Conservation (phyloP, 2,888 invertebrate species). For the Plebejus melissa region DNA sequence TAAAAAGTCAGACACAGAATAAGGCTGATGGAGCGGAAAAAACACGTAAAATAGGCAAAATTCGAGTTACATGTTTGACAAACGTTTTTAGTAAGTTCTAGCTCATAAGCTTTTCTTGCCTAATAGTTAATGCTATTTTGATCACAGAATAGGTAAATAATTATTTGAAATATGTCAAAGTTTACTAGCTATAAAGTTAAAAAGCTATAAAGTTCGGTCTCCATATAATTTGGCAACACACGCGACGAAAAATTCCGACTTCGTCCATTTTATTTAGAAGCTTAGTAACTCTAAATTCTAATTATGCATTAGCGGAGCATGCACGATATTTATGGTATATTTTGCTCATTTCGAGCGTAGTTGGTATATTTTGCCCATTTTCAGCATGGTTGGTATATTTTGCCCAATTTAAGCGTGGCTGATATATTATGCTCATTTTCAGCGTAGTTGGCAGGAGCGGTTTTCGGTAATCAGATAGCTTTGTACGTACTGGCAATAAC, state of each 20-base stretch:
- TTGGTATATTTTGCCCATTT: constrained; percentile 5
- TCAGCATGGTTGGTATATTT: not conserved
- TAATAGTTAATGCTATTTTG: too few relatives aligned
- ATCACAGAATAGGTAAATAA: not conserved
- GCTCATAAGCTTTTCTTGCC: too few relatives aligned
- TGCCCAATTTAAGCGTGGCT: not conserved
- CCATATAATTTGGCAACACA: not conserved
- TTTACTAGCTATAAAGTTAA: not conserved
- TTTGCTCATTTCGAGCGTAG: not conserved
- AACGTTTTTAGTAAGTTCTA: too few relatives aligned
- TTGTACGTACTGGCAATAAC: not conserved
- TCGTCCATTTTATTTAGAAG: not conserved
- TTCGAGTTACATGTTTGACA: too few relatives aligned
- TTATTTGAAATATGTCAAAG: not conserved
- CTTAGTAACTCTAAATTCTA: not conserved
- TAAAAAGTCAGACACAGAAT: too few relatives aligned
- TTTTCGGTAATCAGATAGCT: constrained; percentile 8
- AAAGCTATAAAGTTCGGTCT: not conserved
- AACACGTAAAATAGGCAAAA: not conserved
- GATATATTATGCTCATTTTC: constrained; percentile 1
- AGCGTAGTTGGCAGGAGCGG: constrained; percentile 9
- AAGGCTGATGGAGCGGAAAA: not conserved
- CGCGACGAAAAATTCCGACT: not conserved
- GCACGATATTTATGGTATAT: not conserved
- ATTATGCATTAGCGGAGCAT: not conserved